Percentiles rank a stretch among this genome's conserved stretches.
phyloP scores from a whole-genome alignment of 2,113 vertebrate species.

The Cephalopholis sonnerati region DNA sequence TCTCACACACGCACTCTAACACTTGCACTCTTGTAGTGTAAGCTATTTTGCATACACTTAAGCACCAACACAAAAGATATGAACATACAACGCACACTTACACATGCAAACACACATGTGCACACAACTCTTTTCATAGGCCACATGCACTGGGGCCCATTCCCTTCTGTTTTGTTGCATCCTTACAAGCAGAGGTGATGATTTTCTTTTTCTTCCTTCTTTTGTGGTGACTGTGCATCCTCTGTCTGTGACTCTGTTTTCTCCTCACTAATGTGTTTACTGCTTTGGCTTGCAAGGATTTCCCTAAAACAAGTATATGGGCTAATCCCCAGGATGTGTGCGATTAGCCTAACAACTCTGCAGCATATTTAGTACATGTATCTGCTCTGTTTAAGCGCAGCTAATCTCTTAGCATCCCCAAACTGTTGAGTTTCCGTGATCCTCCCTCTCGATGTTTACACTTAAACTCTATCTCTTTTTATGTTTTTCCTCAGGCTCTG shows the following conservation, averaged over 20 bases:
- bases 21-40: constrained; percentile 20
- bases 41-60: constrained; percentile 61
- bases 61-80: constrained; percentile 48
- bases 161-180: constrained; percentile 20
- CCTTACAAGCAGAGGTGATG: constrained; percentile 15
- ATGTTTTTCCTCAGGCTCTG: constrained; percentile 58
- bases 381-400: constrained; percentile 74
- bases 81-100: constrained; percentile 33
- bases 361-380: constrained; percentile 72
- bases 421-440: constrained; percentile 70
- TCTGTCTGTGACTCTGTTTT: constrained; percentile 42
- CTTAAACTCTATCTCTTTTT: constrained; percentile 54
- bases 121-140: constrained; percentile 24
- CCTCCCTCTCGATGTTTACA: constrained; percentile 68
- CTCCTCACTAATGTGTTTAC: constrained; percentile 53
- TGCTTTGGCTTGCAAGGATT: constrained; percentile 45
- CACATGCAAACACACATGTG: constrained; percentile 41
- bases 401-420: constrained; percentile 75
- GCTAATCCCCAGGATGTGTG: constrained; percentile 78
- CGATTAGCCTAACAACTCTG: constrained; percentile 74
- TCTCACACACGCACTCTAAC: not conserved
- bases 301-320: constrained; percentile 53
- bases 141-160: constrained; percentile 13
- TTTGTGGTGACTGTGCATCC: constrained; percentile 38
- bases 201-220: constrained; percentile 12